phyloP scores from a whole-genome alignment of 2,888 invertebrate species.

The Cheilosia soror region DNA sequence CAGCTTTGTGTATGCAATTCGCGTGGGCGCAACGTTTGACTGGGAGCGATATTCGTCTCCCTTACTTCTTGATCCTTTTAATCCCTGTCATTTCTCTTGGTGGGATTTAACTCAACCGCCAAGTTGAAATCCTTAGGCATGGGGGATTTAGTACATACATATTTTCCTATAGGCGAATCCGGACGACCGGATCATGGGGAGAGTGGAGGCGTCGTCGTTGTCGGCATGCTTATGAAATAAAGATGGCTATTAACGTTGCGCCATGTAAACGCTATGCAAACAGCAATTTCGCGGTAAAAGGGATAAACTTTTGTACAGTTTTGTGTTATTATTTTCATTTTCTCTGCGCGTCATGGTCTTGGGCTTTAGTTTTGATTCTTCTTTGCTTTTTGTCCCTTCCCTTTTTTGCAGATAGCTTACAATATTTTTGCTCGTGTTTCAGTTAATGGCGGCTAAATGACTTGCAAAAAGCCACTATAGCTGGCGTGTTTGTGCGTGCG shows the following conservation, averaged over 20 bases:
- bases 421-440: conserved; percentile 52
- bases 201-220: background rate
- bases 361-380: conserved; percentile 35
- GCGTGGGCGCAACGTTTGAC: conserved; percentile 67
- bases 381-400: conserved; percentile 5
- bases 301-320: conserved; percentile 70
- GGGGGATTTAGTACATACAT: conserved; percentile 44
- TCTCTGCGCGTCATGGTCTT: conserved; percentile 1
- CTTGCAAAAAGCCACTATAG: conserved; percentile 42
- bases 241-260: conserved; percentile 69
- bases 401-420: conserved; percentile 31
- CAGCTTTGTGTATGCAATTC: conserved; percentile 64
- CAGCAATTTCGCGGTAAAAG: conserved; percentile 59
- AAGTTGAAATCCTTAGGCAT: conserved; percentile 67
- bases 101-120: conserved; percentile 63
- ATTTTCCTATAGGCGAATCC: conserved; percentile 3
- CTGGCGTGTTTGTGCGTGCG: conserved; percentile 19
- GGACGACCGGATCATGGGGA: background rate
- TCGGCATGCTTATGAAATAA: conserved; percentile 67
- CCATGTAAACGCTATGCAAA: conserved; percentile 71
- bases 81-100: conserved; percentile 69
- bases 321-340: conserved; percentile 57
- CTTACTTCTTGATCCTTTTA: conserved; percentile 61
- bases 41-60: conserved; percentile 47
- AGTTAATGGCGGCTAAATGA: conserved; percentile 68